phyloP scores from a whole-genome alignment of 2,797 vertebrate genomes.

The Chrosomus eos region DNA sequence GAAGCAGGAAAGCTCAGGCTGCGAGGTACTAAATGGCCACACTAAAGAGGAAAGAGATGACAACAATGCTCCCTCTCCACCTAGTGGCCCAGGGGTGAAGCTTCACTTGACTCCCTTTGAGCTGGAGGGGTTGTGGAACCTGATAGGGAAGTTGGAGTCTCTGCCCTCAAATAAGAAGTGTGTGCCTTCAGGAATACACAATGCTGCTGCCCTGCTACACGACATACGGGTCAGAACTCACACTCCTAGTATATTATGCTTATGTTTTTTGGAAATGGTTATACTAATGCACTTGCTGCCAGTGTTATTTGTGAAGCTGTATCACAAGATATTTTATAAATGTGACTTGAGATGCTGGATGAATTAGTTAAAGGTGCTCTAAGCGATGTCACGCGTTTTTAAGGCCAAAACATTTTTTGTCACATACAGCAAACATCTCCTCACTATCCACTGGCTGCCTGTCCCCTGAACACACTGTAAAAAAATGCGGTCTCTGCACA shows the following conservation, averaged over 20 bases:
- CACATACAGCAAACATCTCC: too few species aligned
- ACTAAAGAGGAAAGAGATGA: slow-evolving; percentile 64
- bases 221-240: slow-evolving; percentile 84
- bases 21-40: slow-evolving; percentile 66
- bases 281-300: not conserved
- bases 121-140: slow-evolving; percentile 91
- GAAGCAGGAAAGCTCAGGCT: slow-evolving; percentile 72
- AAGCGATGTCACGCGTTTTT: too few species aligned
- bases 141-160: slow-evolving; percentile 91
- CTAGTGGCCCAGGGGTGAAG: slow-evolving; percentile 64
- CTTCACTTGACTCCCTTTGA: slow-evolving; percentile 88
- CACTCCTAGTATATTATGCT: not conserved
- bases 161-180: slow-evolving; percentile 94
- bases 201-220: slow-evolving; percentile 87
- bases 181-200: slow-evolving; percentile 94
- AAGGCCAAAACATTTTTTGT: too few species aligned
- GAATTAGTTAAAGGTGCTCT: not conserved
- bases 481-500: too few species aligned
- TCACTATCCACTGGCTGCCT: too few species aligned
- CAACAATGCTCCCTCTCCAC: slow-evolving; percentile 55
- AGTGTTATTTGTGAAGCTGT: not conserved
- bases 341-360: not conserved
- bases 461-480: too few species aligned
- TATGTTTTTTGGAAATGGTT: not conserved
- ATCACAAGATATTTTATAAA: not conserved